Evolutionary conservation across 2,888 invertebrate species (phyloP).

Genomic region (Sceliomorpha sp.): DNA sequence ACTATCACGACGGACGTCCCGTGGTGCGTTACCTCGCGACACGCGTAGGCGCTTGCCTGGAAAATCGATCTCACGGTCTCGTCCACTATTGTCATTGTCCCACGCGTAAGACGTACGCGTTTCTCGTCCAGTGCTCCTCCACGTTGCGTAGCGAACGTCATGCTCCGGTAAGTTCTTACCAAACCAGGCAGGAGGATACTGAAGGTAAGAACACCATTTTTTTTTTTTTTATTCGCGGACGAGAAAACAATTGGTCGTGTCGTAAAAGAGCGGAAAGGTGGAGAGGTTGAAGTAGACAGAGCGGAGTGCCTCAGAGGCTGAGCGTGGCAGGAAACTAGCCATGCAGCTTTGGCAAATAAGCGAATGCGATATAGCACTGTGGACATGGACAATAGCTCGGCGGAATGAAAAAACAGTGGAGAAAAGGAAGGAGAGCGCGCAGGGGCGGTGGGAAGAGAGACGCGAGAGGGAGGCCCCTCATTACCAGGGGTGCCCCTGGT

Average conservation of each 20-base stretch:
- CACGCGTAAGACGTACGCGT: too few species aligned
- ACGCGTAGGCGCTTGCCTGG: too few species aligned
- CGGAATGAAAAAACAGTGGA: constrained; percentile 64
- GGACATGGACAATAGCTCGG: constrained; percentile 68
- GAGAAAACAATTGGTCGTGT: constrained; percentile 47
- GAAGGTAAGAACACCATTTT: constrained; percentile 15
- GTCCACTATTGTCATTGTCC: too few species aligned
- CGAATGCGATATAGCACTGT: constrained; percentile 61
- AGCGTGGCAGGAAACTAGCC: constrained; percentile 60
- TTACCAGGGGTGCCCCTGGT: constrained; percentile 75
- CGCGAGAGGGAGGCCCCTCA: constrained; percentile 69
- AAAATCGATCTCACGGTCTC: too few species aligned
- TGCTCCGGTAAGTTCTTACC: too few species aligned
- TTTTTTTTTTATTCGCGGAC: constrained; percentile 50
- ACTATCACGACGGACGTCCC: too few species aligned
- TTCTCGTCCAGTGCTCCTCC: too few species aligned
- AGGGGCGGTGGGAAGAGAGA: constrained; percentile 45
- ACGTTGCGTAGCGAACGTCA: too few species aligned
- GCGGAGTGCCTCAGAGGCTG: too few species aligned
- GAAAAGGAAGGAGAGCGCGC: constrained; percentile 61
- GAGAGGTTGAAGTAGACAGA: constrained; percentile 57
- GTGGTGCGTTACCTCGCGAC: too few species aligned
- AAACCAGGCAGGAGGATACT: too few species aligned
- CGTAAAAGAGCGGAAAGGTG: constrained; percentile 65
- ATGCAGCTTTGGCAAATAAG: constrained; percentile 69